Conservation (phyloP, 64 coral and sea anemone genomes). For the Platygyra sinensis region DNA sequence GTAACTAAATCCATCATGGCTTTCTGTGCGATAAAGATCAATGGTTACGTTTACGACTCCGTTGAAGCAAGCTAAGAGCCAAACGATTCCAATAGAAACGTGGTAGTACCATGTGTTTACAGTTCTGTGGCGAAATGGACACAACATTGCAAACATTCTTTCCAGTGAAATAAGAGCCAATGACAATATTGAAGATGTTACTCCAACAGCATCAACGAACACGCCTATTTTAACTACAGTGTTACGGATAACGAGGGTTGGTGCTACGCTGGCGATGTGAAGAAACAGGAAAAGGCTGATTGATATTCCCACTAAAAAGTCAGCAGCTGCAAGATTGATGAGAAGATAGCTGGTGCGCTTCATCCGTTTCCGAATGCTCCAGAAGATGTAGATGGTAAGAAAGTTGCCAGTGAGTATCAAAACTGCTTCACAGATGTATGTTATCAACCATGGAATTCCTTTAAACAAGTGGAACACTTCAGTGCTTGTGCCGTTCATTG, state of each 20-base stretch:
- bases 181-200: conserved; percentile 23
- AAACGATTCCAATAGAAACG: conserved; percentile 6
- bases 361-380: conserved; percentile 16
- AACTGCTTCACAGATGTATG: conserved; percentile 1
- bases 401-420: not conserved
- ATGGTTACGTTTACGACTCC: conserved; percentile 2
- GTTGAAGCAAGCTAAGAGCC: conserved; percentile 3
- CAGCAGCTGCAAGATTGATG: conserved; percentile 12
- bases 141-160: conserved; percentile 33
- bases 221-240: not conserved
- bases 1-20: not conserved
- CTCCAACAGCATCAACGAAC: not conserved
- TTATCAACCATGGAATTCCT: not conserved
- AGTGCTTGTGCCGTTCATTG: too few relatives aligned
- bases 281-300: not conserved
- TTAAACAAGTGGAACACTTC: not conserved
- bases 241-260: not conserved
- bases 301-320: not conserved
- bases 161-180: conserved; percentile 35
- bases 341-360: conserved; percentile 7
- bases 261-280: not conserved
- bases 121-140: conserved; percentile 14
- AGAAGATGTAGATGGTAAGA: not conserved
- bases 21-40: not conserved
- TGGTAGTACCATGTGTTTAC: not conserved